These are phyloP conservation scores for Diplolepis rosae DNA, from an alignment of 2,888 invertebrate genomes.

Conservation along the genomic window DNA sequence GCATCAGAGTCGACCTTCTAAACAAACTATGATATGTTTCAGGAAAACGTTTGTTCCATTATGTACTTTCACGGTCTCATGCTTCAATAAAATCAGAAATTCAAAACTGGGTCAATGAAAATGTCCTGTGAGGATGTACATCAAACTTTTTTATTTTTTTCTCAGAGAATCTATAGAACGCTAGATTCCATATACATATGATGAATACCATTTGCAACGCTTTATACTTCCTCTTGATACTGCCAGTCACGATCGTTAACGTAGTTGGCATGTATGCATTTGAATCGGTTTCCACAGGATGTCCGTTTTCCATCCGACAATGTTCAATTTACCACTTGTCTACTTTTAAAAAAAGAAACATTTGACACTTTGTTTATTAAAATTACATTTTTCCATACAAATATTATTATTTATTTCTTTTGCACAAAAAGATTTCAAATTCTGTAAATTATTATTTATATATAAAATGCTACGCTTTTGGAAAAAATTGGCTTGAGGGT, in stretches of 20 bases:
- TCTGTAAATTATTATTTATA: too few relatives aligned
- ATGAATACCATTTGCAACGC: background rate
- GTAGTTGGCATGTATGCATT: slow-evolving; percentile 8
- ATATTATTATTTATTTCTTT: too few relatives aligned
- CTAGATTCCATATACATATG: background rate
- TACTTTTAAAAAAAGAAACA: background rate
- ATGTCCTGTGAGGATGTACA: background rate
- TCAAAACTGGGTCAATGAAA: background rate
- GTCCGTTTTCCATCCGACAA: slow-evolving; percentile 1
- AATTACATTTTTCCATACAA: too few relatives aligned
- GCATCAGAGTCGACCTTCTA: background rate
- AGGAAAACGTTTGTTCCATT: slow-evolving; percentile 6
- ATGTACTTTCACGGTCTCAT: background rate
- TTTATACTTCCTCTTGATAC: background rate
- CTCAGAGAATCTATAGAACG: background rate
- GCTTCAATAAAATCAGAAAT: background rate
- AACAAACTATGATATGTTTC: background rate
- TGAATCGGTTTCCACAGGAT: slow-evolving; percentile 17
- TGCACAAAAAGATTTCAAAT: too few relatives aligned
- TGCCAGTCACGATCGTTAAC: slow-evolving; percentile 5
- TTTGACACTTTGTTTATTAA: too few relatives aligned
- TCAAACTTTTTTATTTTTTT: background rate
- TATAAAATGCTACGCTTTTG: too few relatives aligned
- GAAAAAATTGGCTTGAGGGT: too few relatives aligned
- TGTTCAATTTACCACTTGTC: background rate